Conservation (phyloP, 2,888 invertebrate genomes). For the Physocephala rufipes region DNA sequence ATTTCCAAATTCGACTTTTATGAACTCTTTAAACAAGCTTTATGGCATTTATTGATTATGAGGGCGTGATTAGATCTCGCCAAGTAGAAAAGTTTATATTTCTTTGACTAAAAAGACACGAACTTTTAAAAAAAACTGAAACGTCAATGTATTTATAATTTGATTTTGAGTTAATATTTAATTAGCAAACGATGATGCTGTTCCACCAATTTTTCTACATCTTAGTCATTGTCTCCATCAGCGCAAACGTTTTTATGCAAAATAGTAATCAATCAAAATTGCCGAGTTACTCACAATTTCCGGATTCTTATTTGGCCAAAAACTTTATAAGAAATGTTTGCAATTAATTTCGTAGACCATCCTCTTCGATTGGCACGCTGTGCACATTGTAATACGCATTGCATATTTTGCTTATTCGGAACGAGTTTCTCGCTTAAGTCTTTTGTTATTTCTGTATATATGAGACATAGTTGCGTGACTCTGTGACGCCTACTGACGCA, state of each 20-base stretch:
- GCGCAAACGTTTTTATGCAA: slow-evolving; percentile 25
- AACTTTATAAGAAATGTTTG: slow-evolving; percentile 34
- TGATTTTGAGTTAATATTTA: too few relatives aligned
- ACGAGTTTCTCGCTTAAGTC: slow-evolving; percentile 40
- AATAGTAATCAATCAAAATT: slow-evolving; percentile 58
- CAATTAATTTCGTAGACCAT: neutral
- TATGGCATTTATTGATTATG: too few relatives aligned
- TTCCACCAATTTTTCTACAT: too few relatives aligned
- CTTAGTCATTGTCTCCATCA: slow-evolving; percentile 4
- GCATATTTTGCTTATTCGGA: slow-evolving; percentile 15
- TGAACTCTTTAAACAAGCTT: too few relatives aligned
- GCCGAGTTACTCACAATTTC: slow-evolving; percentile 30
- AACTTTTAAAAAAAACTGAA: too few relatives aligned
- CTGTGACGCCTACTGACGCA: neutral
- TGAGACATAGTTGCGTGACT: neutral
- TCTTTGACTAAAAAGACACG: too few relatives aligned
- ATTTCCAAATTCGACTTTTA: too few relatives aligned
- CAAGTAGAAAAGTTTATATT: too few relatives aligned
- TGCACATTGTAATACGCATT: too few relatives aligned
- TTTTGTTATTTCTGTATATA: slow-evolving; percentile 23
- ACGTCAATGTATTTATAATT: too few relatives aligned
- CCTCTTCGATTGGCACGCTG: neutral
- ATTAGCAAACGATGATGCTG: too few relatives aligned
- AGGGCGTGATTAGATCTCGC: too few relatives aligned
- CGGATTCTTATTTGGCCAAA: slow-evolving; percentile 28